Conservation (phyloP, 2,113 vertebrate genomes). For the Fregetta grallaria region DNA sequence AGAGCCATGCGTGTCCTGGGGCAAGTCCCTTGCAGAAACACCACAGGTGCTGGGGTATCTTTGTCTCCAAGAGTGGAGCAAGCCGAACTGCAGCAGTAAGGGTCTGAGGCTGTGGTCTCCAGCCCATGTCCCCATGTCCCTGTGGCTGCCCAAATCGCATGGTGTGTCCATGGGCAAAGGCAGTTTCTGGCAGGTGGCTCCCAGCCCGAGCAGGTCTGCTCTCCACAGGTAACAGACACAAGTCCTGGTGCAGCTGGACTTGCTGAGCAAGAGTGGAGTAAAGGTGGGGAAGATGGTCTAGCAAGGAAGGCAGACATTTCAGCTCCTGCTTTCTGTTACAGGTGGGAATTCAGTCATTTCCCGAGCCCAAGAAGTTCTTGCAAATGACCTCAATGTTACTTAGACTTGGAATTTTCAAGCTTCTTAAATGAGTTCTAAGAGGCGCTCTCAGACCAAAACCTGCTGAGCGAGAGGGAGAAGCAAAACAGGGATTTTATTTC, state of each 20-base stretch:
- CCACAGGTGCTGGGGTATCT: neutral
- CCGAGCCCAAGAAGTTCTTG: neutral
- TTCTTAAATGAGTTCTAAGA: neutral
- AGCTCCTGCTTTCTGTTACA: neutral
- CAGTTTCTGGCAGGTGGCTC: neutral
- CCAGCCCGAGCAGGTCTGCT: neutral
- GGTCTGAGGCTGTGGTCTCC: neutral
- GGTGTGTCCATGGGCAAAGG: neutral
- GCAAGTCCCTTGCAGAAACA: neutral
- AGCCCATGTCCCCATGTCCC: neutral
- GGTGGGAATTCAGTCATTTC: neutral
- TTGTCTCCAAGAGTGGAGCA: neutral
- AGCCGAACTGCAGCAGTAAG: neutral
- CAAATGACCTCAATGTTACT: neutral
- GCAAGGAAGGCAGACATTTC: neutral
- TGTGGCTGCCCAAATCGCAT: neutral
- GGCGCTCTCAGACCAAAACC: neutral
- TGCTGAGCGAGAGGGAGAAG: neutral
- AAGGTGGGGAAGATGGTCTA: neutral
- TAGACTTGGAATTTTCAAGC: neutral
- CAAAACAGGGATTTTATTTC: neutral
- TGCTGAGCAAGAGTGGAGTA: neutral
- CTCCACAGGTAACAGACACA: neutral
- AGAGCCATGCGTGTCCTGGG: neutral
- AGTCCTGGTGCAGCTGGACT: neutral